A percentile compares a stretch with the other conserved stretches of the same genome.
phyloP scores from a whole-genome alignment of 64 coral and sea anemone species.

The Catalaphyllia jardinei region DNA sequence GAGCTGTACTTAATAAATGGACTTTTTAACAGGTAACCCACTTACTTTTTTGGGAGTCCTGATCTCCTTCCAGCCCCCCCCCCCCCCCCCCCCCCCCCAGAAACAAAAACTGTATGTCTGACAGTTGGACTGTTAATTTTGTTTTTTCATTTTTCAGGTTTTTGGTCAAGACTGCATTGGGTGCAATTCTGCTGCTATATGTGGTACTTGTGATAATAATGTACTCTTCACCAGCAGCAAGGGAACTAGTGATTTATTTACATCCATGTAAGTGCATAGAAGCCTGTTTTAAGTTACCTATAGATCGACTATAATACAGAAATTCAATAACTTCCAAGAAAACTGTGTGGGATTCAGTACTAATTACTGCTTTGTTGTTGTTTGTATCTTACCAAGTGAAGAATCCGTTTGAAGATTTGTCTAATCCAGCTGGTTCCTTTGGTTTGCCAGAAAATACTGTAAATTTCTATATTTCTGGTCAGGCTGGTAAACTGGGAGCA shows the following conservation, averaged over 20 bases:
- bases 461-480: conserved; percentile 56
- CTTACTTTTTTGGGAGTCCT: too few species aligned
- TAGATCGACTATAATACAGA: too few species aligned
- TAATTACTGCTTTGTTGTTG: background rate
- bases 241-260: conserved; percentile 58
- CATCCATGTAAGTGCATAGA: conserved; percentile 34
- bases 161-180: background rate
- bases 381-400: background rate
- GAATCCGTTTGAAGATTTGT: conserved; percentile 41
- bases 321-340: too few species aligned
- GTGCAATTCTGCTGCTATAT: conserved; percentile 1
- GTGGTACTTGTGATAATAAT: conserved; percentile 28
- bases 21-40: too few species aligned
- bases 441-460: conserved; percentile 43
- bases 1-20: too few species aligned
- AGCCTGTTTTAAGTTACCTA: background rate
- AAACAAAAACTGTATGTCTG: too few species aligned
- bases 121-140: background rate
- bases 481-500: conserved; percentile 54
- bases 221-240: conserved; percentile 39
- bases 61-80: too few species aligned
- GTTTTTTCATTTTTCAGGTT: conserved; percentile 1
- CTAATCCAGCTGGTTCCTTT: conserved; percentile 34
- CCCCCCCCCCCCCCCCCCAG: too few species aligned
- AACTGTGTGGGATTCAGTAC: background rate